Conservation (phyloP, 2,888 invertebrate species). For the Apodemia hepburni region DNA sequence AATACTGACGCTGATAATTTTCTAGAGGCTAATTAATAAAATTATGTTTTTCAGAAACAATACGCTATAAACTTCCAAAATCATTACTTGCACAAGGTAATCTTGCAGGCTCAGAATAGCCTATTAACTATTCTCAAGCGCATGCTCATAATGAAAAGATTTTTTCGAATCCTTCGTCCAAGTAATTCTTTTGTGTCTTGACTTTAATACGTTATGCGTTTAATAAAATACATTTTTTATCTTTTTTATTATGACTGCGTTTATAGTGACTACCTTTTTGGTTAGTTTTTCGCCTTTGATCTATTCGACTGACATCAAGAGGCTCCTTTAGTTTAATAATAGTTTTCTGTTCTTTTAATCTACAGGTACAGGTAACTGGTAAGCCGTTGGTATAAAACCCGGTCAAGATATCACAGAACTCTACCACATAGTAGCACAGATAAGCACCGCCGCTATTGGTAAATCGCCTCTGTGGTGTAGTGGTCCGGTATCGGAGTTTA, state of each 20-base stretch:
- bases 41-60: slow-evolving; percentile 42
- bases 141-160: neutral
- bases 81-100: slow-evolving; percentile 58
- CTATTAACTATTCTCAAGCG: slow-evolving; percentile 10
- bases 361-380: too few relatives aligned
- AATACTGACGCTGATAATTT: neutral
- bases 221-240: slow-evolving; percentile 14
- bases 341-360: neutral
- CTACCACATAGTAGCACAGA: too few relatives aligned
- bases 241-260: neutral
- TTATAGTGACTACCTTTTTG: neutral
- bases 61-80: slow-evolving; percentile 46
- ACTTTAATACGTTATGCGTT: slow-evolving; percentile 15
- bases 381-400: too few relatives aligned
- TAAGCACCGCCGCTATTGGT: too few relatives aligned
- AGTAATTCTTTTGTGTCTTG: slow-evolving; percentile 10
- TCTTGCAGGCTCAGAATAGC: slow-evolving; percentile 48
- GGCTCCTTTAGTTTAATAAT: neutral
- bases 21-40: slow-evolving; percentile 25
- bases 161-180: neutral
- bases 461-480: too few relatives aligned
- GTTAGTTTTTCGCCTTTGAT: neutral
- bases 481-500: too few relatives aligned
- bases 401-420: too few relatives aligned
- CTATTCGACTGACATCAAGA: neutral